Evolutionary conservation across 2,888 invertebrate genomes (phyloP), one percentile per base, ranked within the genome.

Genomic region (Resseliella maxima): DNA sequence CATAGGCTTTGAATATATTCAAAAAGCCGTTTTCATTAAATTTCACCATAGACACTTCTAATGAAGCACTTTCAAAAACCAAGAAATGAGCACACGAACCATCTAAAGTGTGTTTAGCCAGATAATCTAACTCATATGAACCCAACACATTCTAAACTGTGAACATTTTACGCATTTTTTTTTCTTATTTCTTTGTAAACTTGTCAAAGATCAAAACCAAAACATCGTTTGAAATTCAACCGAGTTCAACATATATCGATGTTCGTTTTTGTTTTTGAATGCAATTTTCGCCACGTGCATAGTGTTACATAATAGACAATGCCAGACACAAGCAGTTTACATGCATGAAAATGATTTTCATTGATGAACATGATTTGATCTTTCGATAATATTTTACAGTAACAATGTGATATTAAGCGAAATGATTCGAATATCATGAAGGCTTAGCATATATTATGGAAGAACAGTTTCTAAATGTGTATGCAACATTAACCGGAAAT

Each of bases 31-130:
- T 18, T 12, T 72, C 72, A 35, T 72, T 50, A 50, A 50, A 50
- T 72, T 31, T 15, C 3, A 5, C 15, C 15, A 2, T 31, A 72
- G 31, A 31, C 31, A 72, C 5, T 72, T 72, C 31, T 24, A 72
- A 72, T 72, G 72, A 72, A 15, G 35, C 72, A 72, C 18, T 72
- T n/a, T 12, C 59, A 72, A 72, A 72, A 72, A 72, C 3, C 15
- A 35, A 6, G 15, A 31, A 31, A 31, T 18, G 12, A 31, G n/a
- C 2, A 59, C 5, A 2, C 3, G 6, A 3, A 6, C 12, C 59
- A 27, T 24, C 59, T 24, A 59, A n/a, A n/a, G n/a, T n/a, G 59
- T 59, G 59, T 24, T 18, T 6, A 59, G 5, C 6, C 12, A n/a
- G n/a, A 50, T 50, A 50, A 24, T n/a, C 24, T 24, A 27, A 59